Percentiles rank a stretch among this genome's conserved stretches.
These are phyloP conservation scores for Dicranocentrus wangi DNA, from an alignment of 2,888 invertebrate genomes.

Conservation along the genomic window DNA sequence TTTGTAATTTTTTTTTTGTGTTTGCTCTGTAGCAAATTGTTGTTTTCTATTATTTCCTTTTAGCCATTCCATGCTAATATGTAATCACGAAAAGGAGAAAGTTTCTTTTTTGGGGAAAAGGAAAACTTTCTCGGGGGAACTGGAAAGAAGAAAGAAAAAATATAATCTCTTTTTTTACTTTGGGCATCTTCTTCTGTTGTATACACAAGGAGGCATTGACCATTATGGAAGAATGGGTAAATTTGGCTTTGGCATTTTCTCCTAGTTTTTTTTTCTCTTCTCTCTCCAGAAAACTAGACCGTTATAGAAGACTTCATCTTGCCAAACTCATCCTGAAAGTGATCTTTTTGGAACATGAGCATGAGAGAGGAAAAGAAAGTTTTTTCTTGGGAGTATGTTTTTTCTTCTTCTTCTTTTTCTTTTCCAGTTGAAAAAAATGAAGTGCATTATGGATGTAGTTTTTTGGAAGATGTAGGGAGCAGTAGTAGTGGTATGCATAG, in stretches of 20 bases:
- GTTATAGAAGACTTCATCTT: conserved; percentile 54
- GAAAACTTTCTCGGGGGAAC: neutral
- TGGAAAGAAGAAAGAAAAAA: conserved; percentile 9
- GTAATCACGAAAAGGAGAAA: conserved; percentile 53
- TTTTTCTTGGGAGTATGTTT: conserved; percentile 9
- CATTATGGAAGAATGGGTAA: conserved; percentile 51
- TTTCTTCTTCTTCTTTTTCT: too few species aligned
- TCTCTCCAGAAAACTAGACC: conserved; percentile 12
- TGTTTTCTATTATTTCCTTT: conserved; percentile 6
- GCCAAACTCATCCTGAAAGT: conserved; percentile 62
- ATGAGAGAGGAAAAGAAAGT: conserved; percentile 23
- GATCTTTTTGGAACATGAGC: conserved; percentile 55
- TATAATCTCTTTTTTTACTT: conserved; percentile 28
- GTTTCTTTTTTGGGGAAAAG: conserved; percentile 29
- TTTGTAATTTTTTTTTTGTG: neutral
- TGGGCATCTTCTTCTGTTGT: neutral
- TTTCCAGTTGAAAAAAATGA: conserved; percentile 12
- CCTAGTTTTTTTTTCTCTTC: neutral
- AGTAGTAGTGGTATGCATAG: too few species aligned
- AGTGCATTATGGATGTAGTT: conserved; percentile 44
- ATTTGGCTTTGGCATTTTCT: conserved; percentile 48
- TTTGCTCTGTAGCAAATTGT: neutral
- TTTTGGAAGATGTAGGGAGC: conserved; percentile 35
- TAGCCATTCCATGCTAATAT: conserved; percentile 14
- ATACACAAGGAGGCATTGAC: conserved; percentile 34